Base-by-base conservation (phyloP, 2,888 invertebrate genomes). In the Pyrrhia umbra region DNA sequence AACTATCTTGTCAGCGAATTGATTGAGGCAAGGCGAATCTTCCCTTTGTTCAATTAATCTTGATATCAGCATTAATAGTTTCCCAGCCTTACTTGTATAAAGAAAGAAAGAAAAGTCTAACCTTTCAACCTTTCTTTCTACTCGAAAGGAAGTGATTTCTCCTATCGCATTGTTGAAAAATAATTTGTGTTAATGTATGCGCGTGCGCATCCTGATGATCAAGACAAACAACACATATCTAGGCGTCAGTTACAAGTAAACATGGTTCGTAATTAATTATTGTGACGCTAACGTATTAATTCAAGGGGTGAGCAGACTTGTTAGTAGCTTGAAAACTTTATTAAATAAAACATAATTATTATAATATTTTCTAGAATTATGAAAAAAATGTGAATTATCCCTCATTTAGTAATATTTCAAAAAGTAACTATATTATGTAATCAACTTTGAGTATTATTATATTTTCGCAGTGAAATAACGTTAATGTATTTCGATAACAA, bases 161-260 rank as follows among this genome's bases (percentile, higher is more conserved):
- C 39, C 68, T 74, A 74, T 61, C 61, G 50, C 23, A 9, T 55
- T 71, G 75, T 71, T 75, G 63, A 69, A 62, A 62, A 75, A 75
- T 71, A 69, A 51, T 34, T 69, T 54, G 57, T 57, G 55, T 50
- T 51, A 68, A 57, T 46, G 49, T 25, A 55, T 49, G 60, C 60
- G 56, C 51, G 16, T 8, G 47, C 65, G 68, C 68, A 66, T 71
- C 80, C 78, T 77, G 77, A 80, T 66, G 64, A 30, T 9, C 37
- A 55, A 56, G 18, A 62, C 56, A 80, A 78, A 79, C 78, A 79
- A 9, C 25, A 68, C 78, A 80, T 77, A 77, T 68, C 62, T 71
- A 77, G 66, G 80, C 52, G 21, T 80, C 78, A 58, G 23, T 68
- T 68, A 71, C 78, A 80, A 70, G 50, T 80, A 79, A 79, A 77